Evolutionary conservation across 2,888 invertebrate genomes (phyloP).

Genomic region (Seira musarum): DNA sequence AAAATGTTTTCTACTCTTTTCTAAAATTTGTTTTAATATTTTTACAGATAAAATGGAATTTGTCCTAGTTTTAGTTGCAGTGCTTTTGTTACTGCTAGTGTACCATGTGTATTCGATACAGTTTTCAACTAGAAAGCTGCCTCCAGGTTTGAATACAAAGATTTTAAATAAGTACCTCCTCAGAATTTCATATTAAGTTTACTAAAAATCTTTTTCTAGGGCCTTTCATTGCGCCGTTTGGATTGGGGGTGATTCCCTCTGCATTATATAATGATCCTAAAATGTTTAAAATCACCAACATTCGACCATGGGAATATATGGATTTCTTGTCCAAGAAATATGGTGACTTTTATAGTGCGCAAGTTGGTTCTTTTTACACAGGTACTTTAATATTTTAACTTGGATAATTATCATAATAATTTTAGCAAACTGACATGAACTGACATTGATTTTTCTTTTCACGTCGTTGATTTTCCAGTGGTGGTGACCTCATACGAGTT

Average conservation of each 20-base stretch:
- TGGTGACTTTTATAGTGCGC: slow-evolving; percentile 43
- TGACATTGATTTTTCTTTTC: slow-evolving; percentile 10
- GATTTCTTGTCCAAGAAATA: neutral
- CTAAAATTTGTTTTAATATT: neutral
- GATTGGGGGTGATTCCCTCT: slow-evolving; percentile 36
- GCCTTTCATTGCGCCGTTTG: slow-evolving; percentile 21
- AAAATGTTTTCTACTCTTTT: neutral
- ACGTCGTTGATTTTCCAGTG: slow-evolving; percentile 17
- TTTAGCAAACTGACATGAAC: neutral
- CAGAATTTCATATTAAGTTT: neutral
- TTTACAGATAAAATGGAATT: slow-evolving; percentile 35
- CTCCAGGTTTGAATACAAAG: slow-evolving; percentile 26
- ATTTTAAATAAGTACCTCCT: neutral
- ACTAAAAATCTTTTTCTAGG: slow-evolving; percentile 13
- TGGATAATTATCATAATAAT: neutral
- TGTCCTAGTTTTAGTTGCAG: neutral
- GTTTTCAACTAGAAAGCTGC: slow-evolving; percentile 33
- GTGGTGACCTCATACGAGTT: slow-evolving; percentile 43
- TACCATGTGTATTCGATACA: slow-evolving; percentile 46
- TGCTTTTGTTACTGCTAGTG: slow-evolving; percentile 12
- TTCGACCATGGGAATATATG: slow-evolving; percentile 36
- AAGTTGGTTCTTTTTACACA: slow-evolving; percentile 19
- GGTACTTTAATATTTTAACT: slow-evolving; percentile 21
- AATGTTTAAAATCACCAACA: neutral
- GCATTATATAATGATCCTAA: slow-evolving; percentile 3